Conservation (phyloP, 2,797 vertebrate genomes). For the Notoglanidium macrostoma region DNA sequence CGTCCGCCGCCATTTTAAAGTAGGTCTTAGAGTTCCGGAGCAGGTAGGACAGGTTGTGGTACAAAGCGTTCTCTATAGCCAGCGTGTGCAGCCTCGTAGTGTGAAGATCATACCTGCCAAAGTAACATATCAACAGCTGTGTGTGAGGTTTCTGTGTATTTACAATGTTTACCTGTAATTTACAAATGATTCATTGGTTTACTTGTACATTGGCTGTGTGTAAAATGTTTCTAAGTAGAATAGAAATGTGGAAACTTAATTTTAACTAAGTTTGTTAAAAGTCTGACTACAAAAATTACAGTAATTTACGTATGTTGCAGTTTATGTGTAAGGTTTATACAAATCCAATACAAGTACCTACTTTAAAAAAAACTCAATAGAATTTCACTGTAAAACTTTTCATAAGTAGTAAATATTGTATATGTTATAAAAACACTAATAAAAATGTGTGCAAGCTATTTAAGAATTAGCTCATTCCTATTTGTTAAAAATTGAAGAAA, state of each 20-base stretch:
- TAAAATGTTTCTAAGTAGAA: background rate
- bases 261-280: background rate
- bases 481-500: background rate
- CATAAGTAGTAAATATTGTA: background rate
- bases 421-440: too few species aligned
- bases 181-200: background rate
- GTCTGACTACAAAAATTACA: background rate
- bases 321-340: background rate
- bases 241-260: background rate
- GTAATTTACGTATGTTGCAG: background rate
- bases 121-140: background rate
- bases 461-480: background rate
- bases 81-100: conserved; percentile 73
- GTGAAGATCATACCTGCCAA: conserved; percentile 79
- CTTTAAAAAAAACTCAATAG: background rate
- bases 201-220: too few species aligned
- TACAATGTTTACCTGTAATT: background rate
- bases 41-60: conserved; percentile 87
- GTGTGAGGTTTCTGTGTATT: background rate
- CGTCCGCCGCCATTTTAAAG: conserved; percentile 89
- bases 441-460: background rate
- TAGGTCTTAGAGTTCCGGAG: conserved; percentile 94
- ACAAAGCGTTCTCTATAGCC: conserved; percentile 80
- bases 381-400: background rate
- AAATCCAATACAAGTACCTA: background rate